Evolutionary conservation across 1,140 invertebrate genomes (phyloP), one percentile per base, ranked within the genome.

Genomic region (Varroa destructor): DNA sequence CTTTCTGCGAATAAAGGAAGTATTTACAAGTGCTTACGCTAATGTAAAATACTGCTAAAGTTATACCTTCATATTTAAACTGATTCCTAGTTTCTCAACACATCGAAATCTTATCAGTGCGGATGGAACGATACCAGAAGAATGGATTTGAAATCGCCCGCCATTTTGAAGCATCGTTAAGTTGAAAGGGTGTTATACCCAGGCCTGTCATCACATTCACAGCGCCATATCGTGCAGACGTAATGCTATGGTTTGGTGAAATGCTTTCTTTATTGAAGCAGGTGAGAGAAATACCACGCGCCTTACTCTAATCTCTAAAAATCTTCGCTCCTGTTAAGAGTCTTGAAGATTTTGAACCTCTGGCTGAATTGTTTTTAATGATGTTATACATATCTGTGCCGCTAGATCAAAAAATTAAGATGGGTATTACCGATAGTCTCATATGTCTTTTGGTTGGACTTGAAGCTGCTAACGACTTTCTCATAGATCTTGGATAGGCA

Each of bases 11-110:
- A 75, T 70, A 55, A 73, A 43, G 74, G 75, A 5, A 64, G 6
- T n/a, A 6, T 75, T 14, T 14, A n/a, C n/a, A 25, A 25, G 4
- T 6, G 71, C 55, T 43, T 72, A 8, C 8, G 61, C 55, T 43
- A n/a, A 55, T 75, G 4, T 54, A 80, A 89, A 90, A 4, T 6
- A 89, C 91, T 0, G 85, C 90, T 80, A 94, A 94, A 58, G 85
- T 90, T 67, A 87, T 98, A 3, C 94, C 96, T 8, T 93, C 93
- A 0, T 93, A 95, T 0, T 96, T 97, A 78, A 95, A 99, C 79
- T 97, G 94, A 78, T 92, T 87, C 77, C 81, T 95, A 77, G 91
- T 97, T 0, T 93, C 91, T 77, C 86, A 96, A 58, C 91, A 93
- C 77, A 81, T 99, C 56, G 97, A 98, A 81, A 99, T 96, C 0